Conservation (phyloP, 2,797 vertebrate species). For the Urocyon cinereoargenteus region DNA sequence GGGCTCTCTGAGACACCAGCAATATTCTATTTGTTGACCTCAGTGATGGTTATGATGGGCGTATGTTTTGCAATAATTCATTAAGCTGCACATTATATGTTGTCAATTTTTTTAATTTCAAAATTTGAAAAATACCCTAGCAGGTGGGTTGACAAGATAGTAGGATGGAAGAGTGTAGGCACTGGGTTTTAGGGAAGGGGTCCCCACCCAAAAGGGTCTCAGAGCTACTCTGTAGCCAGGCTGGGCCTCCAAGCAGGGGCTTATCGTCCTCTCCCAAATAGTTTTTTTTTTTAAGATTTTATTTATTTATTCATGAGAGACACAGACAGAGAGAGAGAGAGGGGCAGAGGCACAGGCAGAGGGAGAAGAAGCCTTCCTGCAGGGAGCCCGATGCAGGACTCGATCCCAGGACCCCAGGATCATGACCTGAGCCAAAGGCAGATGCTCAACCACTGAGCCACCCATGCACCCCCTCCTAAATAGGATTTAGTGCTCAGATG, state of each 20-base stretch:
- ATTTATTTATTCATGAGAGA: no score
- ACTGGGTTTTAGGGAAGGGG: neutral
- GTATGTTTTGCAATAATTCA: neutral
- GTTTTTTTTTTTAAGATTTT: no score
- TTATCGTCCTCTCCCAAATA: neutral
- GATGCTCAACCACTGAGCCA: no score
- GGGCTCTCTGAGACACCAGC: neutral
- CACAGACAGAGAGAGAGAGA: no score
- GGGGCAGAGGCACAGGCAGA: no score
- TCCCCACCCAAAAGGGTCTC: neutral
- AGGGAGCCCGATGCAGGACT: no score
- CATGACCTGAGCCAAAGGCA: no score
- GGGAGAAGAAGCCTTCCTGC: no score
- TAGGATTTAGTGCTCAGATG: neutral
- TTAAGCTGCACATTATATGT: neutral
- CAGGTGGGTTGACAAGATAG: neutral
- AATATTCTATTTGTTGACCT: neutral
- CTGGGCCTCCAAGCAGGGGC: neutral
- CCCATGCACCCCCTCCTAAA: no score
- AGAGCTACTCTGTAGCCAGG: neutral
- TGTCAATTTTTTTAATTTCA: neutral
- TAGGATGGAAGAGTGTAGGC: neutral
- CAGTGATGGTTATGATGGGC: neutral
- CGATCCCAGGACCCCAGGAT: no score
- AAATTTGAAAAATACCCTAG: neutral